A percentile compares a stretch with the other conserved stretches of the same genome.
These are phyloP conservation scores for Cirrhinus molitorella DNA, from an alignment of 2,797 vertebrate genomes.

Conservation along the genomic window DNA sequence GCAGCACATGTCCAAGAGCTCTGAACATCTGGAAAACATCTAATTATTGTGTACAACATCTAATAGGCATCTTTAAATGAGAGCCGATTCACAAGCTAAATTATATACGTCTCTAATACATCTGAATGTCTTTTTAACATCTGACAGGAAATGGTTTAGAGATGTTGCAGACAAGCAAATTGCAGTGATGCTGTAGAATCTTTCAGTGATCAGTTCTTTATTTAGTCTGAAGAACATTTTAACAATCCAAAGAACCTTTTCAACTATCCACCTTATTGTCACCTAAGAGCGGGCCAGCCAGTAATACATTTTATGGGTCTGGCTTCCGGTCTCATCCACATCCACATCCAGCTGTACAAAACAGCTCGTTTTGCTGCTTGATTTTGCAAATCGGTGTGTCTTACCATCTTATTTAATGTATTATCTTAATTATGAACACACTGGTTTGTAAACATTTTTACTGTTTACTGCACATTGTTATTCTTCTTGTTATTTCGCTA, in stretches of 20 bases:
- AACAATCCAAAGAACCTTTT: background rate
- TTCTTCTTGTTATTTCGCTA: too few species aligned
- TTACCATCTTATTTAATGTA: too few species aligned
- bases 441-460: too few species aligned
- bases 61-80: background rate
- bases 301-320: too few species aligned
- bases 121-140: background rate
- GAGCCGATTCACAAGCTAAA: background rate
- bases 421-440: too few species aligned
- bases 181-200: background rate
- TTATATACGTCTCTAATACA: background rate
- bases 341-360: too few species aligned
- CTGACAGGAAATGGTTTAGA: background rate
- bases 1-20: background rate
- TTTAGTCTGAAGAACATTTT: background rate
- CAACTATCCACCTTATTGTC: background rate
- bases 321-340: too few species aligned
- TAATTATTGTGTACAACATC: slow-evolving; percentile 11
- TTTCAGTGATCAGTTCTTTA: background rate
- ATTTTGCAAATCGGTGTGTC: too few species aligned
- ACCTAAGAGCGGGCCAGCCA: too few species aligned
- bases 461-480: too few species aligned
- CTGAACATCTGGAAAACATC: slow-evolving; percentile 16
- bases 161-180: background rate
- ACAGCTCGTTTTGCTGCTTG: too few species aligned